These are phyloP conservation scores for Otolemur garnettii DNA, from an alignment of 2,113 vertebrate species.

Conservation along the genomic window DNA sequence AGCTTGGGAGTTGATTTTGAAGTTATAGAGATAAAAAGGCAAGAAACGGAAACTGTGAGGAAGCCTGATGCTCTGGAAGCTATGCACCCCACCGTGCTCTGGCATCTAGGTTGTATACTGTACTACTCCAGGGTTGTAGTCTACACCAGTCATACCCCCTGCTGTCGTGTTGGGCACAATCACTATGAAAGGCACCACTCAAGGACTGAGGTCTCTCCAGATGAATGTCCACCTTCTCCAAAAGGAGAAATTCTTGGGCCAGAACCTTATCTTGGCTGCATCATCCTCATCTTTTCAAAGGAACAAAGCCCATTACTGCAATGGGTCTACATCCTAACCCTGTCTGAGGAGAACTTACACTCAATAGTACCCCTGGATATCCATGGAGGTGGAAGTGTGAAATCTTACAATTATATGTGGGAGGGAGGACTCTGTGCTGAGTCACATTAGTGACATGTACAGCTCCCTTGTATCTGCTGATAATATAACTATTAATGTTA, in stretches of 20 bases:
- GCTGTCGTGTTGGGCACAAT: not conserved
- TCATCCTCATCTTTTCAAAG: not conserved
- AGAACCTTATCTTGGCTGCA: not conserved
- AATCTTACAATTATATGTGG: not conserved
- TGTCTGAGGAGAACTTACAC: not conserved
- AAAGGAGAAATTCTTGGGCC: not conserved
- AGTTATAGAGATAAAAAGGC: not conserved
- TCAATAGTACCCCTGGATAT: no score
- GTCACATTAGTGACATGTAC: not conserved
- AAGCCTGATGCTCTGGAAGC: not conserved
- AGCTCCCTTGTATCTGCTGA: not conserved
- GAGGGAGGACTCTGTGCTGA: not conserved
- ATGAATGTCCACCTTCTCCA: not conserved
- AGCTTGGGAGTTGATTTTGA: not conserved
- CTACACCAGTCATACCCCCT: accelerated
- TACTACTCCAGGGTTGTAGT: not conserved
- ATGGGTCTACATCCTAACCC: not conserved
- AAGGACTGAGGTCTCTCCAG: not conserved
- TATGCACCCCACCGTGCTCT: accelerated
- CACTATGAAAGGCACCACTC: not conserved
- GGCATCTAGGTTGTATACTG: not conserved
- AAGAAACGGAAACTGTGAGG: not conserved
- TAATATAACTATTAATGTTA: not conserved
- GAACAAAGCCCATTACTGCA: not conserved
- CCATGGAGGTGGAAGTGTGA: not conserved